phyloP scores from a whole-genome alignment of 2,113 vertebrate genomes.

The Anoura caudifer region DNA sequence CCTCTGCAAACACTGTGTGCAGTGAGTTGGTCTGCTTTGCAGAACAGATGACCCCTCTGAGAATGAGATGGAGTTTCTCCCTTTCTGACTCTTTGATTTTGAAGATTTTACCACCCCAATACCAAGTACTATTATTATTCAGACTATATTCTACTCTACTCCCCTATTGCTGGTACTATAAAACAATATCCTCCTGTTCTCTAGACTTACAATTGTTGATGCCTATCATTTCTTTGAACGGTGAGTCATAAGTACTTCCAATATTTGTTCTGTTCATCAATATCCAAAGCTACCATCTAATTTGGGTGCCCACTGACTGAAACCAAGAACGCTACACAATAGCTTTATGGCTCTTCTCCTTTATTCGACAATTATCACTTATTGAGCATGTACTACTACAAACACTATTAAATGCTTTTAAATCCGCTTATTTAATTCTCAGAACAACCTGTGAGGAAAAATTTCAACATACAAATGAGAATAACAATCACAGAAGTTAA shows the following conservation, averaged over 20 bases:
- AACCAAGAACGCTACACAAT: neutral
- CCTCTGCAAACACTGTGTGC: conserved; percentile 77
- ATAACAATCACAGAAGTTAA: neutral
- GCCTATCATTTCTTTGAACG: neutral
- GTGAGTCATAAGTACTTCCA: neutral
- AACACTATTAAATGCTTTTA: neutral
- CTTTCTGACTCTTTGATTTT: conserved; percentile 43
- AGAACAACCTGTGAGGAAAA: neutral
- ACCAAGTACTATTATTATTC: neutral
- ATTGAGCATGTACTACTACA: neutral
- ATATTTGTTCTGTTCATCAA: neutral
- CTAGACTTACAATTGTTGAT: neutral
- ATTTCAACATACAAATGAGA: neutral
- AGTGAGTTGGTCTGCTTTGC: conserved; percentile 49
- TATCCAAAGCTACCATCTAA: neutral
- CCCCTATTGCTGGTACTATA: neutral
- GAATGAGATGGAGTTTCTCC: conserved; percentile 59
- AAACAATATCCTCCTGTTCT: neutral
- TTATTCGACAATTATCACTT: neutral
- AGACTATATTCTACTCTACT: neutral
- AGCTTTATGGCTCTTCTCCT: neutral
- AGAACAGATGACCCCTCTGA: conserved; percentile 59
- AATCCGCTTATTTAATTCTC: neutral
- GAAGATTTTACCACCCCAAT: neutral
- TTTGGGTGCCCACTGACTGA: neutral